A percentile compares a stretch with the other conserved stretches of the same genome.
Evolutionary conservation across 2,888 invertebrate species (phyloP).

Genomic region (Dione juno): DNA sequence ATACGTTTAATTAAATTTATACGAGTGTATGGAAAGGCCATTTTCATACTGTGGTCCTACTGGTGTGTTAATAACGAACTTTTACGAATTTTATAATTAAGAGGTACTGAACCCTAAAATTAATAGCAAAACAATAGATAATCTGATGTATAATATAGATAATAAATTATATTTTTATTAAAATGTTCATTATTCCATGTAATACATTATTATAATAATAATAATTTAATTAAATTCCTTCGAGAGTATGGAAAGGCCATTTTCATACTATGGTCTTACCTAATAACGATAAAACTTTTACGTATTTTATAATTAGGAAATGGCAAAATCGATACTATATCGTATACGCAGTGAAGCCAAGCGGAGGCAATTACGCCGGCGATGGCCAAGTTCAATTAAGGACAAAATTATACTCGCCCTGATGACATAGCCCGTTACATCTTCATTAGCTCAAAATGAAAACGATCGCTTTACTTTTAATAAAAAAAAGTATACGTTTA

Average conservation of each 20-base stretch:
- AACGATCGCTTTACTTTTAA: constrained; percentile 4
- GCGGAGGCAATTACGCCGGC: constrained; percentile 22
- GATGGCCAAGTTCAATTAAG: constrained; percentile 26
- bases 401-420: constrained; percentile 29
- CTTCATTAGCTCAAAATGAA: constrained; percentile 27
- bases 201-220: too few species aligned
- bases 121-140: too few species aligned
- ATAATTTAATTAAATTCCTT: too few species aligned
- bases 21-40: neutral
- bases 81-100: constrained; percentile 3
- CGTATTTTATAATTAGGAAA: constrained; percentile 15
- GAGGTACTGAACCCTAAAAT: too few species aligned
- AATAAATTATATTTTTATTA: too few species aligned
- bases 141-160: too few species aligned
- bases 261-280: neutral
- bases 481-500: constrained; percentile 1
- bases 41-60: neutral
- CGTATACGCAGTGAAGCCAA: constrained; percentile 1
- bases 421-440: constrained; percentile 31
- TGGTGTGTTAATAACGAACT: neutral
- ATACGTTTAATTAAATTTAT: too few species aligned
- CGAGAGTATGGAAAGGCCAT: neutral
- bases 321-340: constrained; percentile 12
- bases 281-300: neutral
- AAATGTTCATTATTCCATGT: too few species aligned